Evolutionary conservation across 2,888 invertebrate genomes (phyloP), one percentile per base, ranked within the genome.

Genomic region (Morinoia aosen): DNA sequence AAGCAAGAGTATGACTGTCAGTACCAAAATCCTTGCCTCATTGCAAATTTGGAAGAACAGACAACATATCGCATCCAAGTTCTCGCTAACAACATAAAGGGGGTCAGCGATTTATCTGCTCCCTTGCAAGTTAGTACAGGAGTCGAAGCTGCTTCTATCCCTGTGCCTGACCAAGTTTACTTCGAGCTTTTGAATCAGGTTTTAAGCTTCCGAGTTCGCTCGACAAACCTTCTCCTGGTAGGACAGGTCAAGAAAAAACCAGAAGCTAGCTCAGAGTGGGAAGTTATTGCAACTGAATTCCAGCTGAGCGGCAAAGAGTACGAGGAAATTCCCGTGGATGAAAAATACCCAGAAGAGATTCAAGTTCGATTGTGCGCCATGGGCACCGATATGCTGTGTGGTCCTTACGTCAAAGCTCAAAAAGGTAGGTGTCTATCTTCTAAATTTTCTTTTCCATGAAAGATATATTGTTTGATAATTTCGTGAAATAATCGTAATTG

Each of bases 81-180:
- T 96, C 98, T 98, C 97, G 99, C 99, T 0, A 98, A 98, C 96
- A 99, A 99, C 97, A 98, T 98, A 0, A 98, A 98, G 97, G 99
- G 99, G 39, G 98, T 98, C 97, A 99, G 99, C 96, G 98, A 98
- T 96, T 98, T 98, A 97, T 99, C 99, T 0, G 98, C 98, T 97
- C 98, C 99, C 97, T 98, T 98, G 94, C 98, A 98, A 0, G 98
- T 98, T 90, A 98, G 98, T 10, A 99, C 99, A 0, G 98, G 98
- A 97, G 98, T 99, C 40, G 98, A 98, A 97, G 98, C 98, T 97
- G 96, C 97, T 25, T 97, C 97, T 91, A 98, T 99, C 95, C 98
- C 98, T 0, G 97, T 98, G 0, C 98, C 99, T 0, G 98, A 98
- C 96, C 98, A 98, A 96, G 98, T 99, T 57, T 98, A 98, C 58